Evolutionary conservation across 2,888 invertebrate genomes (phyloP).

Genomic region (Ommatoiulus sabulosus): DNA sequence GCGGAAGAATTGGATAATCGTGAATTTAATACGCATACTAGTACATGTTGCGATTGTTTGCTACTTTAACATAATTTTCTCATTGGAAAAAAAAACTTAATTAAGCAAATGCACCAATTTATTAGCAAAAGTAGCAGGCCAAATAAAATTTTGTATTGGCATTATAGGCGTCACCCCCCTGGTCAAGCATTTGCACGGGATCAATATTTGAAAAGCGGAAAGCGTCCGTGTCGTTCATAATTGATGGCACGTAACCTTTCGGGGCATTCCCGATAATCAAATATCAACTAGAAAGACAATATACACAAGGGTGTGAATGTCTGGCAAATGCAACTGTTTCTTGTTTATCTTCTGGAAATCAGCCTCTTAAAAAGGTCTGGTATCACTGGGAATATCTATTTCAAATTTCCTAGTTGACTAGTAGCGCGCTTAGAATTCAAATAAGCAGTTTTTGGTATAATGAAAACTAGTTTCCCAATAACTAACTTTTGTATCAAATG

Average conservation of each 20-base stretch:
- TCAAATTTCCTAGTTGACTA: too few species aligned
- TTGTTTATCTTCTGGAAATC: too few species aligned
- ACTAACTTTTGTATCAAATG: too few species aligned
- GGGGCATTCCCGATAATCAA: conserved; percentile 31
- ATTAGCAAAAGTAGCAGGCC: background rate
- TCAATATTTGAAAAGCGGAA: background rate
- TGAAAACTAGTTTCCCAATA: too few species aligned
- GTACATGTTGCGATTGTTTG: too few species aligned
- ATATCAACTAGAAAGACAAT: background rate
- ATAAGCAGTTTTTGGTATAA: too few species aligned
- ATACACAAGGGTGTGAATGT: conserved; percentile 1
- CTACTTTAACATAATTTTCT: too few species aligned
- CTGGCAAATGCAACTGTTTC: background rate
- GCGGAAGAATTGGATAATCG: too few species aligned
- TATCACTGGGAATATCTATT: too few species aligned
- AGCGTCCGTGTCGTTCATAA: background rate
- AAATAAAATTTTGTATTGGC: background rate
- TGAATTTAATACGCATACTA: too few species aligned
- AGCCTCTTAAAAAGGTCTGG: too few species aligned
- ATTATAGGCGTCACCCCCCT: background rate
- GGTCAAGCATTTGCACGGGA: background rate
- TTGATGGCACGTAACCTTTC: background rate
- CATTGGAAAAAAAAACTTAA: background rate
- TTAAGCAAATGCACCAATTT: conserved; percentile 10
- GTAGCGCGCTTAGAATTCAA: too few species aligned